A percentile compares a stretch with the other conserved stretches of the same genome.
Conservation (phyloP, 2,797 vertebrate species). For the Gymnothorax reevesii region DNA sequence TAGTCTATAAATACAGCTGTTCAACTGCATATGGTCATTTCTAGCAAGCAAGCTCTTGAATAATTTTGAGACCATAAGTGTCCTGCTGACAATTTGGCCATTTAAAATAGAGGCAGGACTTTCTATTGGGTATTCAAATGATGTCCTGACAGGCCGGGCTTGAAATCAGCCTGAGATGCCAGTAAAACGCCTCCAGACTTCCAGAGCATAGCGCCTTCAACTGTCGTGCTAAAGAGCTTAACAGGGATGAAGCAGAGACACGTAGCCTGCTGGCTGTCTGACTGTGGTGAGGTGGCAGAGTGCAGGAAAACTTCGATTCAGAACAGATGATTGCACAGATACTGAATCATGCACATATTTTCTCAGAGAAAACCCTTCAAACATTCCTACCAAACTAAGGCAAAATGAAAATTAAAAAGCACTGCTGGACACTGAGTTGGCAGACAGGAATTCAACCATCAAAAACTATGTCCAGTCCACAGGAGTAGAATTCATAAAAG, state of each 20-base stretch:
- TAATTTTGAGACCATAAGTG: neutral
- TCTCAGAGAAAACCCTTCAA: neutral
- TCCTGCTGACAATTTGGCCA: neutral
- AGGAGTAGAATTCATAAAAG: neutral
- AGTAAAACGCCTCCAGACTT: neutral
- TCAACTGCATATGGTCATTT: neutral
- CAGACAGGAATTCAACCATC: neutral
- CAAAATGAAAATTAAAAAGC: neutral
- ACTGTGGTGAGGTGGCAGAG: neutral
- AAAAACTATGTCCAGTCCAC: neutral
- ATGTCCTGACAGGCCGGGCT: neutral
- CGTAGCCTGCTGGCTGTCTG: neutral
- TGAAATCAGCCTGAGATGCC: neutral
- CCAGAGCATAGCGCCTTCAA: neutral
- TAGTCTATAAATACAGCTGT: constrained; percentile 52
- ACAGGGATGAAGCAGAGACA: neutral
- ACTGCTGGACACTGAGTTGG: too few relatives aligned
- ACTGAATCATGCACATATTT: neutral
- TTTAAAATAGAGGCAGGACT: neutral
- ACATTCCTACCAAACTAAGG: neutral
- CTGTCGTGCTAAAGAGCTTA: neutral
- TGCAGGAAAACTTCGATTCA: neutral
- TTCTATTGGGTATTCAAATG: neutral
- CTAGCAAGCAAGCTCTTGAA: neutral
- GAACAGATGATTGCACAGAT: neutral